Evolutionary conservation across 2,888 invertebrate genomes (phyloP), one percentile per base, ranked within the genome.

Genomic region (Diadegma fenestrale): DNA sequence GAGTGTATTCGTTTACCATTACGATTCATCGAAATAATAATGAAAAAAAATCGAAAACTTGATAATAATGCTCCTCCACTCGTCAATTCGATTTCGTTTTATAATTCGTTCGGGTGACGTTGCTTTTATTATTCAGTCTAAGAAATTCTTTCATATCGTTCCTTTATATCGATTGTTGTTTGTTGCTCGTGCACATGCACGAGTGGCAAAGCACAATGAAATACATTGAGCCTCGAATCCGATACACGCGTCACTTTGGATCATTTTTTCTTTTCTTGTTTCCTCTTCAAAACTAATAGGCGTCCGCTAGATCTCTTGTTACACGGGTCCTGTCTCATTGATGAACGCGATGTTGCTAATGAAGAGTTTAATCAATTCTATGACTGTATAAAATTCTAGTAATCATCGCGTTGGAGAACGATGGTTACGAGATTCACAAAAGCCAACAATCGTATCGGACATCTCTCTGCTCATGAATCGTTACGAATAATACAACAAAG

Each of bases 41-140:
- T 61, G 41, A 51, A 72, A 79, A 45, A 48, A 48, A 58, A 58
- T 26, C 58, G 45, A 73, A 73, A 75, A 48, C 26, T 75, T 61
- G 76, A 78, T 80, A 85, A 86, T 85, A 85, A 84, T 76, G 66
- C 66, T 33, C 48, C 66, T 33, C 48, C 37, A 66, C 79, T 68
- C 58, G 66, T 80, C 54, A 85, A 85, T 79, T 69, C 75, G 79
- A 85, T 82, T 85, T 79, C 43, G 48, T 71, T 85, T 66, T 71
- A 58, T 76, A 85, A 82, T 85, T 85, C 75, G 79, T 76, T 76
- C 58, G 75, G 43, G 51, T 82, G 85, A 85, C 79, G 75, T 51
- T 68, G 81, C 73, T 69, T 61, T 76, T 80, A 45, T 80, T 69
- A 71, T 77, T 51, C 54, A 37, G 41, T 17, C 8, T 61, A 10